Base-by-base conservation (phyloP, 2,113 vertebrate genomes). In the Triplophysa rosa region DNA sequence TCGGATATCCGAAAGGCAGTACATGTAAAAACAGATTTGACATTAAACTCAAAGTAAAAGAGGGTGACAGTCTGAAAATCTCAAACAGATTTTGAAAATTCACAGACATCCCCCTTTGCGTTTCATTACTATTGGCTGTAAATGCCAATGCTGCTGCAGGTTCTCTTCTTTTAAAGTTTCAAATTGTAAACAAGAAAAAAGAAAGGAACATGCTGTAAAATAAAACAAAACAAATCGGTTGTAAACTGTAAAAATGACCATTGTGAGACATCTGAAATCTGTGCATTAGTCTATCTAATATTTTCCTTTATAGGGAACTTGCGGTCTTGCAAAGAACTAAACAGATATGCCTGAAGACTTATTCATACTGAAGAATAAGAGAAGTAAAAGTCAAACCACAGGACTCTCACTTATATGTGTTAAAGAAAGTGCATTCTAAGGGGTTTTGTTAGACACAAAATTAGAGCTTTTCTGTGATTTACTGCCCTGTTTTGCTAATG, bases 41-140 rank as follows among this genome's bases (percentile, higher is more conserved):
- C 78, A 84, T 84, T 81, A 80, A 81, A 84, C 40, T 71, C 59
- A 78, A 77, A 82, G 66, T 71, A 63, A 67, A 77, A 29, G 33
- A 66, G 75, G 59, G 77, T 61, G 49, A 59, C 67, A 70, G 59
- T 33, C 9, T 33, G 45, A 56, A 76, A 78, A 78, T 78, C 75
- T 40, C 21, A 71, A 73, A 74, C 37, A 56, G 79, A 80, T 74
- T 67, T 67, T 10, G 52, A 70, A 72, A 72, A 74, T 74, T 29
- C 70, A 47, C 64, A 54, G 49, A 52, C 23, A n/a, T 56, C 47
- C 69, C 68, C 63, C 70, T 33, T 54, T 65, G 49, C 33, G 33
- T 73, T 69, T 71, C 21, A 71, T 71, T 66, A 77, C 54, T 42
- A 77, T 47, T 47, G 33, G 61, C 49, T 21, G 63, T 67, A 80